Conservation (phyloP, 2,797 vertebrate genomes). For the Sitta carolinensis region DNA sequence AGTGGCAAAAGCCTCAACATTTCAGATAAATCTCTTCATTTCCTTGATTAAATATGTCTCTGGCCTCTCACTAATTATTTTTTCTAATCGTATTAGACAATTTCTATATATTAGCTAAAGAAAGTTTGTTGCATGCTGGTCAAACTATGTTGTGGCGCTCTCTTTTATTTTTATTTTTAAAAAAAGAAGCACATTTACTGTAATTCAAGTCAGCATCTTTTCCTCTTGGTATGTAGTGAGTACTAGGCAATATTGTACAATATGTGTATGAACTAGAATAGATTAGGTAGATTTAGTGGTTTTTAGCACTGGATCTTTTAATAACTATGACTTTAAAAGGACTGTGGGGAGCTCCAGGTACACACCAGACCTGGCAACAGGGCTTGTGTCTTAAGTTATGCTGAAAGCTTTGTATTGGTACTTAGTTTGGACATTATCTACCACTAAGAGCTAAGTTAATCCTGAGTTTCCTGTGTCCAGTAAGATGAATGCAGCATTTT, state of each 20-base stretch:
- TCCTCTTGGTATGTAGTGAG: constrained; percentile 71
- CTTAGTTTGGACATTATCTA: constrained; percentile 5
- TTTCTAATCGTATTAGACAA: constrained; percentile 56
- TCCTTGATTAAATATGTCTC: constrained; percentile 44
- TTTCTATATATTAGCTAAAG: constrained; percentile 62
- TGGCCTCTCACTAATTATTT: constrained; percentile 64
- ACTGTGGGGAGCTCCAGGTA: constrained; percentile 36
- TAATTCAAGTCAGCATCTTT: constrained; percentile 63
- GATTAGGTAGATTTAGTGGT: constrained; percentile 75
- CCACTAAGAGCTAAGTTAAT: constrained; percentile 12
- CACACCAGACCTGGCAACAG: constrained; percentile 40
- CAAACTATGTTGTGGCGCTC: constrained; percentile 61
- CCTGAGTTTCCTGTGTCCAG: background rate
- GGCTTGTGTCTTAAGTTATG: constrained; percentile 18
- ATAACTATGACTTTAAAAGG: constrained; percentile 53
- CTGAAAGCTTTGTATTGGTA: background rate
- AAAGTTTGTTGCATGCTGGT: constrained; percentile 75
- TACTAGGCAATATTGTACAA: constrained; percentile 71
- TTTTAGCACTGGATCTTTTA: constrained; percentile 68
- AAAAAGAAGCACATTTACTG: constrained; percentile 72
- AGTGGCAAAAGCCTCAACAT: constrained; percentile 49
- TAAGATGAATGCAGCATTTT: background rate
- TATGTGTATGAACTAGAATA: constrained; percentile 76
- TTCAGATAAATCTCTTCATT: constrained; percentile 46
- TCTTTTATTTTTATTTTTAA: constrained; percentile 49